Evolutionary conservation across 2,888 invertebrate genomes (phyloP).

Genomic region (Vannuccia rotundouncinata): DNA sequence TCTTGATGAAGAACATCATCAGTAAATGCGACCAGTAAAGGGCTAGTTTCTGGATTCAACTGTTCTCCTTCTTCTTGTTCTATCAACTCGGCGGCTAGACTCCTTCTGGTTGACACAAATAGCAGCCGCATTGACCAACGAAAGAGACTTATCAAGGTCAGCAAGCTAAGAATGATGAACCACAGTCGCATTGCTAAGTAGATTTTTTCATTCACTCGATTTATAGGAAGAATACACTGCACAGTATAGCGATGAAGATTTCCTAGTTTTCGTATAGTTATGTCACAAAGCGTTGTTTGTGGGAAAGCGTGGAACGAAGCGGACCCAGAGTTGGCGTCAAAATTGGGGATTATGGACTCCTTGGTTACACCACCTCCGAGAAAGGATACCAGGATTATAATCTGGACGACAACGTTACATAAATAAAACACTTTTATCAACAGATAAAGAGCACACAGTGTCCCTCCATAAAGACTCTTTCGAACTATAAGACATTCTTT

Average conservation of each 20-base stretch:
- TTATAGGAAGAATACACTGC: slow-evolving; percentile 31
- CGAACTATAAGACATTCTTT: neutral
- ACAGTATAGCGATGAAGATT: slow-evolving; percentile 28
- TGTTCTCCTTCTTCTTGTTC: neutral
- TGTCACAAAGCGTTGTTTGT: slow-evolving; percentile 15
- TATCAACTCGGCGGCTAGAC: neutral
- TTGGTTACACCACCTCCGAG: neutral
- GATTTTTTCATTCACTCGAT: slow-evolving; percentile 31
- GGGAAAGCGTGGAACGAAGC: neutral
- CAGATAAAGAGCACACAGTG: neutral
- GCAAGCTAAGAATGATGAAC: neutral
- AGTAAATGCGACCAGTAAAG: neutral
- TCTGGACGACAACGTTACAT: neutral
- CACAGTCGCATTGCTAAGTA: slow-evolving; percentile 14
- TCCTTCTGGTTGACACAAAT: neutral
- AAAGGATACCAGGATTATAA: slow-evolving; percentile 2
- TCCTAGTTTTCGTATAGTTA: slow-evolving; percentile 12
- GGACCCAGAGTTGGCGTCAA: slow-evolving; percentile 9
- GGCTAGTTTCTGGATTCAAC: neutral
- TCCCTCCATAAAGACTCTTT: neutral
- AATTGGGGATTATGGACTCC: neutral
- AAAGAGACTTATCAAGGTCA: slow-evolving; percentile 7
- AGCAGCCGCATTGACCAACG: neutral
- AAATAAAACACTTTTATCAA: neutral
- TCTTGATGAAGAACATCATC: neutral